These are phyloP conservation scores for Stenchaetothrips biformis DNA, from an alignment of 2,888 invertebrate genomes.

Conservation along the genomic window DNA sequence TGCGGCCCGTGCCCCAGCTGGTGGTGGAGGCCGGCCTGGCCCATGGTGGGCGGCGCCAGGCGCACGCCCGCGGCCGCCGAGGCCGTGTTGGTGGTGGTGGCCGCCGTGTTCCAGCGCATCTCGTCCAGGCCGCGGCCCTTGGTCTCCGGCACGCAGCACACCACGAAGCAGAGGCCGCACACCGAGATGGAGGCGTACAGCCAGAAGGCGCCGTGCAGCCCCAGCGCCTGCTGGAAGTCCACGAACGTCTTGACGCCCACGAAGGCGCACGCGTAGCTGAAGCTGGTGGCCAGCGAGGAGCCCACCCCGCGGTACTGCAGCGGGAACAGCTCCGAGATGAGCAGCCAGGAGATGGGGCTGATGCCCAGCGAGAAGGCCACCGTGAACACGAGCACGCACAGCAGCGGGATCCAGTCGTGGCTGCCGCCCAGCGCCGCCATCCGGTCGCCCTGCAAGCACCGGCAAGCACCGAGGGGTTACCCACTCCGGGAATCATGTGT, in stretches of 20 bases:
- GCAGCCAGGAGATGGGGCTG: conserved; percentile 80
- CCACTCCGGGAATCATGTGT: too few relatives aligned
- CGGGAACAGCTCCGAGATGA: conserved; percentile 79
- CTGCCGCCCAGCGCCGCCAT: conserved; percentile 48
- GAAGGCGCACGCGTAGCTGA: conserved; percentile 82
- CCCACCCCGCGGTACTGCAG: conserved; percentile 79
- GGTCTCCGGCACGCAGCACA: conserved; percentile 83
- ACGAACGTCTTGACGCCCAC: conserved; percentile 81
- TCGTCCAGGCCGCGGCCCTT: conserved; percentile 85
- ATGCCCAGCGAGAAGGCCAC: conserved; percentile 83
- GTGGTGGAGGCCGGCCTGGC: background rate
- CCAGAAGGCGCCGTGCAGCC: conserved; percentile 82
- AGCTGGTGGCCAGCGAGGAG: conserved; percentile 77
- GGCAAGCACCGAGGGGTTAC: too few relatives aligned
- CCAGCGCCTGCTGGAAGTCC: conserved; percentile 69
- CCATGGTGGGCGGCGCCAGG: background rate
- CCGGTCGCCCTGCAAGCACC: conserved; percentile 27
- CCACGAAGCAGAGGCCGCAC: conserved; percentile 75
- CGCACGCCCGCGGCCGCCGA: conserved; percentile 6
- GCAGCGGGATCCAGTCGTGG: conserved; percentile 75
- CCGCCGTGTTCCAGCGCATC: conserved; percentile 48
- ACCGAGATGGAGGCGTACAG: conserved; percentile 79
- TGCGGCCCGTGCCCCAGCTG: background rate
- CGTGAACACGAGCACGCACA: conserved; percentile 77
- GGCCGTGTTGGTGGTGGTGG: conserved; percentile 26